phyloP scores from a whole-genome alignment of 2,888 invertebrate species.

The Xanthia togata region DNA sequence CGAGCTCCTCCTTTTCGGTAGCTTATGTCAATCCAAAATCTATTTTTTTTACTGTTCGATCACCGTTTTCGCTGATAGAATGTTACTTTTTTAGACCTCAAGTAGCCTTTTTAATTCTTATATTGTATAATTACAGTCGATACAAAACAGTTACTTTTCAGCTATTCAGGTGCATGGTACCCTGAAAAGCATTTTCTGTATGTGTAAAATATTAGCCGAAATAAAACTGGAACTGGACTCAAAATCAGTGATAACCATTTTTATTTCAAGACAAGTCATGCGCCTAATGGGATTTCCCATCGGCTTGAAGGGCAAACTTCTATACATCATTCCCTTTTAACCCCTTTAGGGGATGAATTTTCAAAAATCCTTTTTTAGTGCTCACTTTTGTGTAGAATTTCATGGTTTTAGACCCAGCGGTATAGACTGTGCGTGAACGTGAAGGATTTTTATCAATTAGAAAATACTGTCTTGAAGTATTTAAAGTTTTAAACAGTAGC shows the following conservation, averaged over 20 bases:
- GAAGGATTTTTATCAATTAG: too few relatives aligned
- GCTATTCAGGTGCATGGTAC: not conserved
- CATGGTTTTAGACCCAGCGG: too few relatives aligned
- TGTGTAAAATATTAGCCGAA: not conserved
- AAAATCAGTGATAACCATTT: not conserved
- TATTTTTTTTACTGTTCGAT: not conserved
- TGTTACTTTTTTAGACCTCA: not conserved
- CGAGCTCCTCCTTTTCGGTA: not conserved
- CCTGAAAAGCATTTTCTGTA: not conserved
- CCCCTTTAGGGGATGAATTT: too few relatives aligned
- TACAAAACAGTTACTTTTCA: not conserved
- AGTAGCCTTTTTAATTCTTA: not conserved
- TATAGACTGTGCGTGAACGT: too few relatives aligned
- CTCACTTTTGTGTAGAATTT: too few relatives aligned
- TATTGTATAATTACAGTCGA: not conserved
- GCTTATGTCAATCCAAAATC: not conserved
- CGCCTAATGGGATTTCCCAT: too few relatives aligned
- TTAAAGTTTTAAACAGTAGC: not conserved
- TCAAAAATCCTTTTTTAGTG: too few relatives aligned
- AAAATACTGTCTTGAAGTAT: not conserved
- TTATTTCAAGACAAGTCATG: not conserved
- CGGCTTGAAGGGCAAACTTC: too few relatives aligned
- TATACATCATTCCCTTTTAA: too few relatives aligned
- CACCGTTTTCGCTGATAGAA: not conserved
- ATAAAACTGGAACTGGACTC: not conserved